phyloP scores from a whole-genome alignment of 2,113 vertebrate species.

The Scartelaos histophorus region DNA sequence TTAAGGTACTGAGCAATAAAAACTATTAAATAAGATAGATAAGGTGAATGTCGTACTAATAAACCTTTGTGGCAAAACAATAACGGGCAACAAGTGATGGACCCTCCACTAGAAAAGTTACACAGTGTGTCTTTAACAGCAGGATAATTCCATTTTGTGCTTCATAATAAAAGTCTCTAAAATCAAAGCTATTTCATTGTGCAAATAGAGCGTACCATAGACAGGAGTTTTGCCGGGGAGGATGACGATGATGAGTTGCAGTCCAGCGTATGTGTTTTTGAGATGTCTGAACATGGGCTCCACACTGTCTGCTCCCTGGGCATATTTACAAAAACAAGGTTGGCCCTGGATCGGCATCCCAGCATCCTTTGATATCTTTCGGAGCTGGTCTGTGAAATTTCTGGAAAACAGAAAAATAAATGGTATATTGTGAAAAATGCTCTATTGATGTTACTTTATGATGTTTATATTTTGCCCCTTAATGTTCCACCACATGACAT shows the following conservation, averaged over 20 bases:
- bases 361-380: slow-evolving; percentile 97
- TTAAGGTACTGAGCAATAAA: too few species aligned
- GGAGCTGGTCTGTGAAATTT: slow-evolving; percentile 98
- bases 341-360: slow-evolving; percentile 97
- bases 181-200: not conserved
- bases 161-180: not conserved
- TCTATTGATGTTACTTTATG: too few species aligned
- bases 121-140: too few species aligned
- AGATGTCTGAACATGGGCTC: slow-evolving; percentile 99
- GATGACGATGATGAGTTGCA: slow-evolving; percentile 98
- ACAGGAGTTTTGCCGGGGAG: slow-evolving; percentile 92
- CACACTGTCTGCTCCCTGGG: slow-evolving; percentile 96
- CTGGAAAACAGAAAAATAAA: slow-evolving; percentile 63
- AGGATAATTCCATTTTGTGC: not conserved
- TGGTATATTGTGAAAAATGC: not conserved
- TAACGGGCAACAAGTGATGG: too few species aligned
- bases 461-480: too few species aligned
- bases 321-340: slow-evolving; percentile 98
- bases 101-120: too few species aligned
- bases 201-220: slow-evolving; percentile 63
- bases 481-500: too few species aligned
- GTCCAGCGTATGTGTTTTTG: slow-evolving; percentile 97
- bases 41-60: too few species aligned
- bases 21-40: too few species aligned
- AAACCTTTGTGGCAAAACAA: too few species aligned